Base-by-base conservation (phyloP, 2,888 invertebrate species). In the Catocala sponsa region DNA sequence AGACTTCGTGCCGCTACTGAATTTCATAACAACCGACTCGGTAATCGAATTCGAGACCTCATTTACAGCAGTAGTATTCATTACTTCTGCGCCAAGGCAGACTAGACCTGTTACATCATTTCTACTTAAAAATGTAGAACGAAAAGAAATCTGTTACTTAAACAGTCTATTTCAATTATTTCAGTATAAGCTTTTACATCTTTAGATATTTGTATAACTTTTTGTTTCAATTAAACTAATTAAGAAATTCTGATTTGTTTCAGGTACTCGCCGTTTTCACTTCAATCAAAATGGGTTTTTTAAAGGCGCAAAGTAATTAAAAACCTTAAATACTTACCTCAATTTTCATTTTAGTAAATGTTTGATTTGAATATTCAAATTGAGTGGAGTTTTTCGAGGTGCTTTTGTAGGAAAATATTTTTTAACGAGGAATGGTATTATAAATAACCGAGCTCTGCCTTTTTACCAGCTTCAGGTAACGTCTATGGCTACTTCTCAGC, bases 191-290 rank as follows among this genome's bases (percentile, higher is more conserved):
- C 33, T 48, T 52, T 43, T 1, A 53, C 60, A 25, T 32, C 43
- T 59, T 6, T 44, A 65, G 47, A 70, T 59, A 57, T 65, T 70
- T 62, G 55, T 62, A 33, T 57, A n/a, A 7, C 59, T 70, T 65
- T 57, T 63, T 44, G 11, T 68, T 68, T 54, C 57, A 68, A 68
- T 68, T 60, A 55, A 65, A 63, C 70, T 76, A 72, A 76, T 72
- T 70, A 60, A 9, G 13, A 58, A 63, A 74, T 70, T 74, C 53
- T 76, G 57, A 59, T 76, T 76, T 76, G 76, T 76, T 76, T 74
- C 76, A 74, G 76, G 76, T 76, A 76, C 51, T 65, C 59, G 55
- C 41, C 60, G 61, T 57, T 59, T 51, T 44, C 33, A 32, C 71
- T 60, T 58, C 67, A 35, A 68, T 69, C 50, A 64, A 74, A 25